A percentile compares a stretch with the other conserved stretches of the same genome.
These are phyloP conservation scores for Junonia oenone DNA, from an alignment of 2,888 invertebrate species.

Conservation along the genomic window DNA sequence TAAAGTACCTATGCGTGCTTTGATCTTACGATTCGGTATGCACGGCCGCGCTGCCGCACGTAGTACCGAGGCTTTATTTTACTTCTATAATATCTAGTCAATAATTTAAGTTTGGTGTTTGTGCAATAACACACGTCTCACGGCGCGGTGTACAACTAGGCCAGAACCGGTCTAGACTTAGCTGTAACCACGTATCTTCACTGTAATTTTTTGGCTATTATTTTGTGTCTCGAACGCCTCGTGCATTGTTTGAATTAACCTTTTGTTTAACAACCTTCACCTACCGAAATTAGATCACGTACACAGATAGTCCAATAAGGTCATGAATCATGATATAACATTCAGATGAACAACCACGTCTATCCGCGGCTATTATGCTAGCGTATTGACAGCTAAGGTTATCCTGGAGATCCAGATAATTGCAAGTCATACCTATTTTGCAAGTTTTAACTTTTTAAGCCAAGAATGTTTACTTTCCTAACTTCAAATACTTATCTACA, in stretches of 20 bases:
- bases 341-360: constrained; percentile 27
- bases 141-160: constrained; percentile 41
- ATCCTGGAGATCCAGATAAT: constrained; percentile 15
- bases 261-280: constrained; percentile 30
- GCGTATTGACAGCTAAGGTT: constrained; percentile 27
- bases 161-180: constrained; percentile 31
- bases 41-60: constrained; percentile 73
- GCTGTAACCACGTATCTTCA: constrained; percentile 24
- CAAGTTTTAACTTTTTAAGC: background rate
- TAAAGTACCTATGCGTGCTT: constrained; percentile 77
- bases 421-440: constrained; percentile 20
- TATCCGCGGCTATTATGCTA: constrained; percentile 7
- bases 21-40: constrained; percentile 79
- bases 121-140: constrained; percentile 68
- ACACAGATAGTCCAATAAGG: constrained; percentile 32
- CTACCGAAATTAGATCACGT: constrained; percentile 37
- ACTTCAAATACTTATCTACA: background rate
- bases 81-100: constrained; percentile 72
- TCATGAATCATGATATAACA: constrained; percentile 31
- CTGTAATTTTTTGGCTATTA: constrained; percentile 16
- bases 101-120: constrained; percentile 73
- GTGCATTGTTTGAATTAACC: constrained; percentile 24
- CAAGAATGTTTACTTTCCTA: background rate
- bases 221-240: constrained; percentile 9
- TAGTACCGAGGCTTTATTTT: constrained; percentile 68